Evolutionary conservation across 2,888 invertebrate species (phyloP), one percentile per base, ranked within the genome.

Genomic region (Branchipolynoe longqiensis): DNA sequence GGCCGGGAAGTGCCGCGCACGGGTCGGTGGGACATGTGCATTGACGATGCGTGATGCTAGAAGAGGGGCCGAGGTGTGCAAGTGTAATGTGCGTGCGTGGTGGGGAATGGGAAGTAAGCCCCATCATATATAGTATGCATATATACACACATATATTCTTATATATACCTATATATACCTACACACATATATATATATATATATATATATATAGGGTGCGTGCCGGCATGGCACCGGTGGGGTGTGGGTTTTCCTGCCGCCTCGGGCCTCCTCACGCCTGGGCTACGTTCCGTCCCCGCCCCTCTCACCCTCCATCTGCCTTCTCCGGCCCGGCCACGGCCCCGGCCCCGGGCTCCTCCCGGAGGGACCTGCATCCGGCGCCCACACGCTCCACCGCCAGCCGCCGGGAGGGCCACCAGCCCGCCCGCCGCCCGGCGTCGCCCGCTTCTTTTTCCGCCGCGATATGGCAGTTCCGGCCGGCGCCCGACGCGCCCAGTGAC

Each of bases 401-500:
- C 69, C 38, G 33, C 69, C 69, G 69, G 62, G 28, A 62, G 62
- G 28, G 62, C 62, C 62, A 31, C 31, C 62, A 28, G 25, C n/a
- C n/a, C n/a, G n/a, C 8, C 48, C 48, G 48, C 48, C 8, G 18
- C 48, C 48, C 8, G 48, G 48, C 48, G 48, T 48, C 48, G 48
- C 8, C 48, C 48, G 48, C 8, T 12, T 8, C 8, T 12, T 38
- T 33, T 69, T 38, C 12, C 69, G 69, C 25, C 69, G 36, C 69
- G 69, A 33, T 33, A 33, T 38, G 33, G 69, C 69, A 69, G 22
- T 69, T 69, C 69, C 69, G 69, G 69, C 38, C 48, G 69, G n/a
- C 14, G 69, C 12, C 36, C n/a, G 38, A 4, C 36, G 38, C 38
- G 12, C 36, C n/a, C 48, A 48, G 8, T 48, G 8, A 12, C 8